phyloP scores from a whole-genome alignment of 1,140 invertebrate species.

The Berghia stephanieae region DNA sequence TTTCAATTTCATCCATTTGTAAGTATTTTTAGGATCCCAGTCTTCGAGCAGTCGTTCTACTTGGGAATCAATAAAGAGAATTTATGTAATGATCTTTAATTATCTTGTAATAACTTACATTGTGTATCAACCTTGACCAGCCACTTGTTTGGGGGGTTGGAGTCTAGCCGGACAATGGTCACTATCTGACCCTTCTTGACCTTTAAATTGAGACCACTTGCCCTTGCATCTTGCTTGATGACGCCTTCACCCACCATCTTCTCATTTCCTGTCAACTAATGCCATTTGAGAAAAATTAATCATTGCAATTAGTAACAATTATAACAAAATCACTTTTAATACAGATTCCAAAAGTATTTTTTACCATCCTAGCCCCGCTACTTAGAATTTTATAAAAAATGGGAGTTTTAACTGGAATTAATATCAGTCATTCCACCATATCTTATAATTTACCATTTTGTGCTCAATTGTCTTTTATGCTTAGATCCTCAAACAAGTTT shows the following conservation, averaged over 20 bases:
- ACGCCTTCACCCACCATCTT: conserved; percentile 34
- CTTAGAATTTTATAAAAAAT: background rate
- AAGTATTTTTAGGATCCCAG: no score
- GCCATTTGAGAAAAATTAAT: background rate
- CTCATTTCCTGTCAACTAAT: conserved; percentile 22
- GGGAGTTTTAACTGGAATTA: no score
- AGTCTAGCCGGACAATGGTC: conserved; percentile 35
- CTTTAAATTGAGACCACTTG: conserved; percentile 29
- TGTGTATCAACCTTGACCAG: conserved; percentile 31
- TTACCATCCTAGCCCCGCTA: background rate
- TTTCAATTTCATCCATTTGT: no score
- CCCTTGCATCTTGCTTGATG: conserved; percentile 41
- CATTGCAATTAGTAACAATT: background rate
- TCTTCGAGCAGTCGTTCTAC: no score
- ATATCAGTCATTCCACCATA: background rate
- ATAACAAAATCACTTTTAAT: background rate
- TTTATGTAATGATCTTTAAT: no score
- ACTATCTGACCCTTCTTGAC: conserved; percentile 38
- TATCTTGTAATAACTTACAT: conserved; percentile 23
- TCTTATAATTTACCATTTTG: no score
- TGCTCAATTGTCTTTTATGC: no score
- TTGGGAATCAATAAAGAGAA: no score
- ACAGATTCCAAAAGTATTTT: background rate
- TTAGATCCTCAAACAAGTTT: no score
- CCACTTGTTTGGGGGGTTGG: conserved; percentile 40